Conservation (phyloP, 2,888 invertebrate species). For the Pseudanteris insignis region DNA sequence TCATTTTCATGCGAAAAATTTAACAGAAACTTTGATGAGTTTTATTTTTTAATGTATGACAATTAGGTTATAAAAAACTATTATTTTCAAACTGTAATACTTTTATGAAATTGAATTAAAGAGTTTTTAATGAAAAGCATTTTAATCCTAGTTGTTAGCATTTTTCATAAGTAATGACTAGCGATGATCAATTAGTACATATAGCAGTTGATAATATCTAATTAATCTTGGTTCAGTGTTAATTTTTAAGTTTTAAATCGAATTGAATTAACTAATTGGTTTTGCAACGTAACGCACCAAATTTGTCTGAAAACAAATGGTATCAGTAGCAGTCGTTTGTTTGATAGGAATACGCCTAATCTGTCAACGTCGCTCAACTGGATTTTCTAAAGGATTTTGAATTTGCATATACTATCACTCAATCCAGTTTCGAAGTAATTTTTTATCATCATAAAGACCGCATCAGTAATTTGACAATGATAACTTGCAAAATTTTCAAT, state of each 20-base stretch:
- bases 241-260: constrained; percentile 8
- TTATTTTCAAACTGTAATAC: no score
- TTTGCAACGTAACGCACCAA: constrained; percentile 6
- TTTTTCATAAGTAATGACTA: no score
- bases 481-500: no score
- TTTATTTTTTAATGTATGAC: no score
- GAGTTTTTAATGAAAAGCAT: no score
- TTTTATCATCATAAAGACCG: no score
- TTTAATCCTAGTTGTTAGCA: no score
- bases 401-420: constrained; percentile 66
- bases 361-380: constrained; percentile 63
- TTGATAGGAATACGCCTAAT: constrained; percentile 50
- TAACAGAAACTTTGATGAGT: no score
- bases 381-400: constrained; percentile 64
- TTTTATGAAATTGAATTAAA: no score
- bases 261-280: constrained; percentile 20
- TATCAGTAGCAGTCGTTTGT: constrained; percentile 28
- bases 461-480: no score
- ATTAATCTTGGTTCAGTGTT: constrained; percentile 13
- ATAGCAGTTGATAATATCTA: constrained; percentile 10
- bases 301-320: constrained; percentile 32
- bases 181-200: constrained; percentile 17
- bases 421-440: constrained; percentile 48
- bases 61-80: no score
- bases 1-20: constrained; percentile 15